Evolutionary conservation across 2,797 vertebrate genomes (phyloP).

Genomic region (Cryptoblepharus egeriae): DNA sequence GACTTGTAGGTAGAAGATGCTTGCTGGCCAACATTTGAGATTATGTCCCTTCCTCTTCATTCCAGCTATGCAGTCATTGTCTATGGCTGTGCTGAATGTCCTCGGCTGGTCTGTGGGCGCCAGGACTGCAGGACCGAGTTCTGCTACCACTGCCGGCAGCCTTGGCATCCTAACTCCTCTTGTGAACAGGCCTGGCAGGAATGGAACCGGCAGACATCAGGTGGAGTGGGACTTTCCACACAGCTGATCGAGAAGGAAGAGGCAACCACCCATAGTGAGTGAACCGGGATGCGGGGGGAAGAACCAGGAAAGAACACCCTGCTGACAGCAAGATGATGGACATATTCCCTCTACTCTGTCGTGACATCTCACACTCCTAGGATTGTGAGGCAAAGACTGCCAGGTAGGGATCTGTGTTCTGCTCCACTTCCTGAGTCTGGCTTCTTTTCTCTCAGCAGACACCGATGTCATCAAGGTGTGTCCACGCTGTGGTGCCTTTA

Average conservation of each 20-base stretch:
- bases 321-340: too few relatives aligned
- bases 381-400: not conserved
- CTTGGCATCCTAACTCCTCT: conserved; percentile 88
- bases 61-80: conserved; percentile 88
- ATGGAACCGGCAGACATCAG: conserved; percentile 54
- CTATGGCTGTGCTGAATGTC: conserved; percentile 86
- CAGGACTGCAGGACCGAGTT: conserved; percentile 88
- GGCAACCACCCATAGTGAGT: not conserved
- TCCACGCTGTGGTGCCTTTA: conserved; percentile 89
- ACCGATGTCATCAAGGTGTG: conserved; percentile 80
- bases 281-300: not conserved
- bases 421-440: too few relatives aligned
- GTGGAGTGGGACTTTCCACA: conserved; percentile 74
- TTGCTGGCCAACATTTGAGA: not conserved
- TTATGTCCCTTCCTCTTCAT: not conserved
- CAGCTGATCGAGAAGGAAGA: conserved; percentile 84
- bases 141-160: conserved; percentile 91
- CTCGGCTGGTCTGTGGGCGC: conserved; percentile 85
- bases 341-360: not conserved
- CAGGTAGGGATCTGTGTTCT: not conserved
- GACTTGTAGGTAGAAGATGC: too few relatives aligned
- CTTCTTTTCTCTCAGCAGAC: conserved; percentile 20
- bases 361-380: fast-evolving
- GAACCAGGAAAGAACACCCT: fast-evolving
- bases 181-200: conserved; percentile 82